Conservation (phyloP, 2,888 invertebrate species). For the Xylophagus ater region DNA sequence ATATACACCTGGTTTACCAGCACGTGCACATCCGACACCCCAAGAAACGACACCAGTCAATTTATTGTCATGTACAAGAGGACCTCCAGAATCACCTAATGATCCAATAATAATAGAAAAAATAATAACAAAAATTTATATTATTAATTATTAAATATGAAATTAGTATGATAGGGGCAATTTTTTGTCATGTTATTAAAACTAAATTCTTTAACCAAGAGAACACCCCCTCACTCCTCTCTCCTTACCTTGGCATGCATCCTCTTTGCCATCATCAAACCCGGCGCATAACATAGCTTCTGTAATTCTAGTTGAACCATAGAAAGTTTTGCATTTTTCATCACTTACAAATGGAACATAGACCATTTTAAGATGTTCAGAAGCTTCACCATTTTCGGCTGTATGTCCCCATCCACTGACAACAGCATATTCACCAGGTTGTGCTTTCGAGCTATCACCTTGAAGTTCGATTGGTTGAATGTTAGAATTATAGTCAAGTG, state of each 20-base stretch:
- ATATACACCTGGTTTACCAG: not conserved
- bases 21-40: not conserved
- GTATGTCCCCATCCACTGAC: not conserved
- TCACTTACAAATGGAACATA: not conserved
- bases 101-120: no score
- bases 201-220: no score
- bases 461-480: conserved; percentile 16
- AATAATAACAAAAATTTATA: no score
- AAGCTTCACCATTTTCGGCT: not conserved
- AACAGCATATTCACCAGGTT: not conserved
- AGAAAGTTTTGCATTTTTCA: not conserved
- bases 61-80: not conserved
- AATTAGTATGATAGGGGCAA: no score
- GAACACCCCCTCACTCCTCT: no score
- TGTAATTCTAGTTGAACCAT: not conserved
- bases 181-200: no score
- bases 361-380: not conserved
- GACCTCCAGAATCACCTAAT: conserved; percentile 5
- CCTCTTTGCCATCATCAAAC: not conserved
- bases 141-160: no score
- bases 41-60: not conserved
- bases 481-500: conserved; percentile 23
- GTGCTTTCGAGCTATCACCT: not conserved
- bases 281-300: not conserved
- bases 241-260: not conserved